phyloP scores from a whole-genome alignment of 2,888 invertebrate species.

The Frankliniella fusca region DNA sequence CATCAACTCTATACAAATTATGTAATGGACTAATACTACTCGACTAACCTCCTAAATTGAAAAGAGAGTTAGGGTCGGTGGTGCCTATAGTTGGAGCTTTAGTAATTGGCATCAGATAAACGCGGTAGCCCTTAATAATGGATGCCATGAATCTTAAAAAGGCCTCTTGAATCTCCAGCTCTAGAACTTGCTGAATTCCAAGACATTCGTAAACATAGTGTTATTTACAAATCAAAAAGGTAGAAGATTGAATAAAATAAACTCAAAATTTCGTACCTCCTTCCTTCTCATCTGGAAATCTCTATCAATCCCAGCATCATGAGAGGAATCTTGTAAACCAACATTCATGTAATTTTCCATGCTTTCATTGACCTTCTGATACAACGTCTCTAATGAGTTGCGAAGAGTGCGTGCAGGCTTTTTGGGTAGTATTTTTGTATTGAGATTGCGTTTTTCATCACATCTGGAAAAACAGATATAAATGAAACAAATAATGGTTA shows the following conservation, averaged over 20 bases:
- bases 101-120: conserved; percentile 84
- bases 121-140: conserved; percentile 83
- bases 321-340: conserved; percentile 37
- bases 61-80: conserved; percentile 91
- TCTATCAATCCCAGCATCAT: conserved; percentile 64
- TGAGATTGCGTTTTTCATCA: conserved; percentile 80
- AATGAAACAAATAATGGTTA: background rate
- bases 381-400: conserved; percentile 71
- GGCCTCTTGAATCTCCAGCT: conserved; percentile 93
- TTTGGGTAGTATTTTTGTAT: conserved; percentile 77
- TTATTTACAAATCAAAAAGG: conserved; percentile 27
- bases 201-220: conserved; percentile 30
- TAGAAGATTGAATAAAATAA: conserved; percentile 28
- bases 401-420: conserved; percentile 78
- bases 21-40: background rate
- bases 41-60: conserved; percentile 70
- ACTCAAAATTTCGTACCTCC: conserved; percentile 56
- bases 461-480: conserved; percentile 57
- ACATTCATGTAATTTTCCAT: conserved; percentile 32
- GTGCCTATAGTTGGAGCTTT: conserved; percentile 90
- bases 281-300: conserved; percentile 77
- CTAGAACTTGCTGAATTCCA: conserved; percentile 68
- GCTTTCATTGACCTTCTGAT: conserved; percentile 52
- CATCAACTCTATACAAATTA: conserved; percentile 29
- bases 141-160: conserved; percentile 93